Percentiles rank a stretch among this genome's conserved stretches.
These are phyloP conservation scores for Drosophila triauraria DNA, from an alignment of 1,140 invertebrate species.

Conservation along the genomic window DNA sequence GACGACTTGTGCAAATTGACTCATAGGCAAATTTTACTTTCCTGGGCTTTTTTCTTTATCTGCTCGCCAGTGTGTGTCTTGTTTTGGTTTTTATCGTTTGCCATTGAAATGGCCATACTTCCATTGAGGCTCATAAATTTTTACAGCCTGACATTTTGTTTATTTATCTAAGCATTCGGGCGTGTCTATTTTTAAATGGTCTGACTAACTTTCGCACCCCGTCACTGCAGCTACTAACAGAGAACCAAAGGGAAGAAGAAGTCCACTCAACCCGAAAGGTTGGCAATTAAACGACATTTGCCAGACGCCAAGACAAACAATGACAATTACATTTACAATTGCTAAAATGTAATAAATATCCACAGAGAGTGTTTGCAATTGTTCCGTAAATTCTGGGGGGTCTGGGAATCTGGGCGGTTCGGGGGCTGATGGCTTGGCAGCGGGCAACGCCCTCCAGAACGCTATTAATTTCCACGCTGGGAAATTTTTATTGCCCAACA, in stretches of 20 bases:
- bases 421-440: slow-evolving; percentile 10
- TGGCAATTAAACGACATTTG: slow-evolving; percentile 79
- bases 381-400: slow-evolving; percentile 53
- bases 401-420: slow-evolving; percentile 16
- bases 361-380: slow-evolving; percentile 31
- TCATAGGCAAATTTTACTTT: slow-evolving; percentile 65
- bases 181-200: slow-evolving; percentile 75
- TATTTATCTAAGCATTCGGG: slow-evolving; percentile 74
- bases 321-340: slow-evolving; percentile 81
- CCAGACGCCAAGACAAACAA: slow-evolving; percentile 80
- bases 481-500: slow-evolving; percentile 65
- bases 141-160: slow-evolving; percentile 78
- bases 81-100: slow-evolving; percentile 67
- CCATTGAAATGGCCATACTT: slow-evolving; percentile 78
- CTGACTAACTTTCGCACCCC: slow-evolving; percentile 75
- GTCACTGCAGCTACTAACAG: slow-evolving; percentile 12
- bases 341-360: slow-evolving; percentile 78
- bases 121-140: slow-evolving; percentile 78
- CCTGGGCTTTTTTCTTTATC: slow-evolving; percentile 16
- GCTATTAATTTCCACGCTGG: slow-evolving; percentile 58
- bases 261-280: slow-evolving; percentile 16
- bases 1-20: slow-evolving; percentile 66
- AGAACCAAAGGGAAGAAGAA: background rate
- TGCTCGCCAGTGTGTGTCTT: slow-evolving; percentile 3
- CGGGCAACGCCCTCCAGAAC: slow-evolving; percentile 40